Evolutionary conservation across 2,797 vertebrate genomes (phyloP).

Genomic region (Pangasius macronema): DNA sequence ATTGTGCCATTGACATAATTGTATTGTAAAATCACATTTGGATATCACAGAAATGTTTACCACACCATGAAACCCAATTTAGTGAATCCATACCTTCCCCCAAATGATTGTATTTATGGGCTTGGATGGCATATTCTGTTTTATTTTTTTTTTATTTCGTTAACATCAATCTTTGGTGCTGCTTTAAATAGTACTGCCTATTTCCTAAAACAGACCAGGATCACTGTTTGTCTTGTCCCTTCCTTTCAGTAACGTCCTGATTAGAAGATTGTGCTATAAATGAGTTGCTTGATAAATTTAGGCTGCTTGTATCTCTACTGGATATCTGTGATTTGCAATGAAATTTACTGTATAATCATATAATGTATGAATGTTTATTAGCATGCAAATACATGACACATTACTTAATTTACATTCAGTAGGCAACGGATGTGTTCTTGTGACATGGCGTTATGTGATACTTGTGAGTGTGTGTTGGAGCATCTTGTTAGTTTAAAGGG

Average conservation of each 20-base stretch:
- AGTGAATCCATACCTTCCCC: background rate
- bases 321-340: background rate
- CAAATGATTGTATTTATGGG: background rate
- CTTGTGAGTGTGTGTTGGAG: background rate
- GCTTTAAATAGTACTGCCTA: background rate
- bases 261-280: background rate
- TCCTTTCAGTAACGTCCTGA: background rate
- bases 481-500: slow-evolving; percentile 6
- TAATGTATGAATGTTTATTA: too few relatives aligned
- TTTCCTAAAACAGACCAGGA: background rate
- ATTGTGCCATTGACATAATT: too few relatives aligned
- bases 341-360: background rate
- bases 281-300: background rate
- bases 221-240: background rate
- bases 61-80: background rate
- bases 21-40: too few relatives aligned
- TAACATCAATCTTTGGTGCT: background rate
- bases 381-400: background rate
- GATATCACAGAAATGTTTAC: too few relatives aligned
- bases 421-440: background rate
- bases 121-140: background rate
- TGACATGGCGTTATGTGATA: background rate
- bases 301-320: background rate
- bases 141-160: background rate
- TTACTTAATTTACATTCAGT: background rate